Evolutionary conservation across 2,888 invertebrate species (phyloP), one percentile per base, ranked within the genome.

Genomic region (Laspeyria flexula): DNA sequence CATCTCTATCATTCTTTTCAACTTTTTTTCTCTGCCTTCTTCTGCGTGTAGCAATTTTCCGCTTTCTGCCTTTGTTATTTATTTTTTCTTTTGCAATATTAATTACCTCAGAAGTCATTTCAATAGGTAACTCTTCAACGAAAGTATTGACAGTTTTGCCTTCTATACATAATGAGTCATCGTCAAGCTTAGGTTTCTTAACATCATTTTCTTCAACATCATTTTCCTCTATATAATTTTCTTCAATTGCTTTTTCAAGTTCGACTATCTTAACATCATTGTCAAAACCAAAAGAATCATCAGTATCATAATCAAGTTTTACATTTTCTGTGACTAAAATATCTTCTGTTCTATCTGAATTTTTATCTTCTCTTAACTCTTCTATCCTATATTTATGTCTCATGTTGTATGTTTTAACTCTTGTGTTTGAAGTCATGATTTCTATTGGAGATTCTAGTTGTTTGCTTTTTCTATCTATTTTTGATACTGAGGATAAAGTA

Each of bases 401-500:
- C 1, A 41, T 9, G 0, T 2, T 40, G 0, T 1, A 39, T 33
- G 56, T 62, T 21, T 11, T 62, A 0, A 68, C 55, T 44, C 43
- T 57, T 21, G 65, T 55, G 5, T 5, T 55, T 3, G 41, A 5
- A 7, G 12, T 4, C 23, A 57, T 11, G 9, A 55, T 37, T 0
- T 38, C 27, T 49, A 67, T 13, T 3, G 48, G 1, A 10, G 65
- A 60, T 34, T 43, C 18, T 15, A 68, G 30, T 4, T 55, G 50
- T 12, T 44, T 48, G 1, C 23, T 35, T 30, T 29, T 15, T n/a
- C 52, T 43, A 7, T 56, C 35, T 38, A 53, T 48, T 48, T 55
- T 31, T 9, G 53, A 44, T 15, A 68, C 40, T 29, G 68, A 51
- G 18, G 49, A 31, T 13, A 51, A 18, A 1, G 65, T 55, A 16